Base-by-base conservation (phyloP, 1,140 invertebrate genomes). In the Drosophila takahashii region DNA sequence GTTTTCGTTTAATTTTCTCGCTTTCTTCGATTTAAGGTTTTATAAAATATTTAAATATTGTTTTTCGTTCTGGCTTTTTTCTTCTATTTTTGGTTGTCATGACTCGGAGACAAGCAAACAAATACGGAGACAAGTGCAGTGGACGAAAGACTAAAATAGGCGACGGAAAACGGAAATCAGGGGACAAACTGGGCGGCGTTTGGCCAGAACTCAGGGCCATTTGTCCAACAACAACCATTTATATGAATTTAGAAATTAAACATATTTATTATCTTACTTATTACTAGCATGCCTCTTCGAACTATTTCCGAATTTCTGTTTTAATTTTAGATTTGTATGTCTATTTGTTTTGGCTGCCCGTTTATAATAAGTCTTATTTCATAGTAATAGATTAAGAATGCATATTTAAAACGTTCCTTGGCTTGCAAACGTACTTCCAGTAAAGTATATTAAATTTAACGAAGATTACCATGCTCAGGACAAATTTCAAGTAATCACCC, bases 21-120 rank as follows among this genome's bases (percentile, higher is more conserved):
- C 36, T 58, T 45, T 41, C n/a, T 42, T 58, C 50, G 34, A 53
- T 77, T 60, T 42, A 48, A 42, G 50, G 71, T 39, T 80, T 84
- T 79, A 76, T 84, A 41, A 84, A 83, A 84, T 84, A 84, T 84
- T 84, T 79, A 84, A 77, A 84, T 84, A 71, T 58, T 72, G 62
- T 34, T 10, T 13, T 29, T 51, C 39, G 22, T 22, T 3, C 11
- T 16, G 4, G 13, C 10, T 7, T 32, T 15, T 48, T 45, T 8
- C 4, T 4, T 47, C 75, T 75, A 22, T 22, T 22, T 22, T 7
- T 9, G 61, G 67, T 76, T 69, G 52, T 66, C 71, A 54, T 50
- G 56, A 47, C 18, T 16, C n/a, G 64, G 41, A 29, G 41, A 56
- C 66, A 45, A 11, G 50, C 41, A 70, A 69, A 56, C 65, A 70